These are phyloP conservation scores for Leptogaster cylindrica DNA, from an alignment of 2,888 invertebrate genomes.

Conservation along the genomic window DNA sequence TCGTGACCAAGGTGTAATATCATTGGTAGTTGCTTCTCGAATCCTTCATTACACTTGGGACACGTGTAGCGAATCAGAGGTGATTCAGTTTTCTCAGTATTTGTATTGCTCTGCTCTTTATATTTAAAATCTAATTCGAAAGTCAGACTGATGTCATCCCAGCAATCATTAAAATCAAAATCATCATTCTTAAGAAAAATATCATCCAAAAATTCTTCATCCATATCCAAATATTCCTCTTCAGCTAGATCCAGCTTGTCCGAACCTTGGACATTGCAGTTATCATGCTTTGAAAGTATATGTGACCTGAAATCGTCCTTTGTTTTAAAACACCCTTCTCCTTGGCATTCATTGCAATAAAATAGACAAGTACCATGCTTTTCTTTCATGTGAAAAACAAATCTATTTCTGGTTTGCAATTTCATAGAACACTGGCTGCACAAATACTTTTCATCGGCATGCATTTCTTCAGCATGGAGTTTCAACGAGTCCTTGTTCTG, in stretches of 20 bases:
- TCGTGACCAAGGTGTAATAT: conserved; percentile 49
- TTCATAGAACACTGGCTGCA: conserved; percentile 46
- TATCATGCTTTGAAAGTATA: conserved; percentile 9
- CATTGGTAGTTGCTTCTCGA: conserved; percentile 47
- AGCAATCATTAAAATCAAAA: conserved; percentile 52
- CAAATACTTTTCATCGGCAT: conserved; percentile 45
- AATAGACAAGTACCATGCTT: conserved; percentile 45
- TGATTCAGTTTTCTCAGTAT: background rate
- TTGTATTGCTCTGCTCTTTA: background rate
- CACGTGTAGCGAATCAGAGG: conserved; percentile 48
- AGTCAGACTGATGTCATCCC: conserved; percentile 51
- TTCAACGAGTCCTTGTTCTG: conserved; percentile 40
- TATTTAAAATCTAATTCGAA: conserved; percentile 49
- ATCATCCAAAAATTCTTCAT: conserved; percentile 52
- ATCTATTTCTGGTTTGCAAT: conserved; percentile 47
- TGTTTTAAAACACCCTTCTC: background rate
- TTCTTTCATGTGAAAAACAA: conserved; percentile 48
- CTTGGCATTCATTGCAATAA: conserved; percentile 46
- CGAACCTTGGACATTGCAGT: background rate
- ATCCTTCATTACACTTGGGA: conserved; percentile 49
- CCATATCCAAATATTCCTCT: conserved; percentile 48
- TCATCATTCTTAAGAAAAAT: conserved; percentile 49
- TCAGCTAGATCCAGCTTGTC: background rate
- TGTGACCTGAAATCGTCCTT: conserved; percentile 3
- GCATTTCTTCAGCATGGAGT: conserved; percentile 45